A percentile compares a stretch with the other conserved stretches of the same genome.
Evolutionary conservation across 2,113 vertebrate genomes (phyloP).

Genomic region (Tiliqua scincoides): DNA sequence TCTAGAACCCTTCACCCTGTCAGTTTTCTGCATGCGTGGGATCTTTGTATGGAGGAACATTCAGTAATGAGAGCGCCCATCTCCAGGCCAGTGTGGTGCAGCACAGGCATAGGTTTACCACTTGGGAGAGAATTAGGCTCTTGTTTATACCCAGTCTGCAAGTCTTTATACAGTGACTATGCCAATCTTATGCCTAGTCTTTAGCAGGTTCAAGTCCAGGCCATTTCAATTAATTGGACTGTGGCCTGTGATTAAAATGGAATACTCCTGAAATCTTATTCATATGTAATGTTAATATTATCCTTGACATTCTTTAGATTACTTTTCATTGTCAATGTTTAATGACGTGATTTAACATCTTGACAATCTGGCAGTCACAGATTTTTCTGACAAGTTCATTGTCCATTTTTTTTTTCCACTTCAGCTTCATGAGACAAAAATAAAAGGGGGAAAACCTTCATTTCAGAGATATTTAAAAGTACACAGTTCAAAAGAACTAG

Average conservation of each 20-base stretch:
- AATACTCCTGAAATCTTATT: slow-evolving; percentile 6
- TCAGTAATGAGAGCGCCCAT: too few species aligned
- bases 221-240: not conserved
- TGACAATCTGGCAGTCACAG: not conserved
- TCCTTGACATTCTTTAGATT: slow-evolving; percentile 24
- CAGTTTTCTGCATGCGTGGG: not conserved
- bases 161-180: not conserved
- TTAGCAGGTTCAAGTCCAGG: not conserved
- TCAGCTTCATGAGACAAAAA: slow-evolving; percentile 27
- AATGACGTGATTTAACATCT: slow-evolving; percentile 36
- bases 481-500: slow-evolving; percentile 59
- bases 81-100: not conserved
- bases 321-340: slow-evolving; percentile 40
- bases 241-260: slow-evolving; percentile 1
- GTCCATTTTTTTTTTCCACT: slow-evolving; percentile 8
- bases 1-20: not conserved
- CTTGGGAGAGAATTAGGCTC: not conserved
- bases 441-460: slow-evolving; percentile 3
- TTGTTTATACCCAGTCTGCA: accelerated
- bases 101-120: not conserved
- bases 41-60: not conserved
- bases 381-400: slow-evolving; percentile 16
- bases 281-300: slow-evolving; percentile 19
- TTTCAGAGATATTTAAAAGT: slow-evolving; percentile 63
- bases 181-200: too few species aligned